Evolutionary conservation across 2,888 invertebrate genomes (phyloP).

Genomic region (Nomada fabriciana): DNA sequence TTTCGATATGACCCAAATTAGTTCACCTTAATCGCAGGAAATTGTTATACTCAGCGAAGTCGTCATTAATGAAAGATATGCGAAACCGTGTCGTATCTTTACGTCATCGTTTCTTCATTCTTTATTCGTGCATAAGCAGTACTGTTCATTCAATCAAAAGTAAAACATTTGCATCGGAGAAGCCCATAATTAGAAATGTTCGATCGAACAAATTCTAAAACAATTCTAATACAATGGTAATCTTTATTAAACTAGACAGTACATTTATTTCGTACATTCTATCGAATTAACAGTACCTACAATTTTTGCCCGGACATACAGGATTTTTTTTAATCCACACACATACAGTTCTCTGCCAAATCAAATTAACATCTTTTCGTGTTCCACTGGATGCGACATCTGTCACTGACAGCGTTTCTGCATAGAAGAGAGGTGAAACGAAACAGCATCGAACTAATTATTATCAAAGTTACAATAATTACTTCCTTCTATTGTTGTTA

Average conservation of each 20-base stretch:
- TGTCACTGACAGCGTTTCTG: not conserved
- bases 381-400: not conserved
- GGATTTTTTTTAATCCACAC: not conserved
- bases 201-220: not conserved
- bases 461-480: slow-evolving; percentile 36
- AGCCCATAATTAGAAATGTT: no score
- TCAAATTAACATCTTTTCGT: not conserved
- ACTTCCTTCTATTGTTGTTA: slow-evolving; percentile 29
- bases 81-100: not conserved
- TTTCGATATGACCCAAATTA: no score
- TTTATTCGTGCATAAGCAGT: not conserved
- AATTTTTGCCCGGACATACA: not conserved
- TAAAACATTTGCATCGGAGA: not conserved
- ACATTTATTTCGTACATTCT: not conserved
- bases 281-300: no score
- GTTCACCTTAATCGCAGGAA: not conserved
- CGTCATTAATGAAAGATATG: not conserved
- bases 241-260: not conserved
- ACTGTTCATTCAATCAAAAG: slow-evolving; percentile 1
- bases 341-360: not conserved
- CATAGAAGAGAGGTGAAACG: slow-evolving; percentile 1
- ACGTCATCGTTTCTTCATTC: slow-evolving; percentile 14
- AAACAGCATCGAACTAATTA: slow-evolving; percentile 28
- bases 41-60: slow-evolving; percentile 22
- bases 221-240: not conserved